Evolutionary conservation across 2,113 vertebrate genomes (phyloP), one percentile per base, ranked within the genome.

Genomic region (Cervus canadensis): DNA sequence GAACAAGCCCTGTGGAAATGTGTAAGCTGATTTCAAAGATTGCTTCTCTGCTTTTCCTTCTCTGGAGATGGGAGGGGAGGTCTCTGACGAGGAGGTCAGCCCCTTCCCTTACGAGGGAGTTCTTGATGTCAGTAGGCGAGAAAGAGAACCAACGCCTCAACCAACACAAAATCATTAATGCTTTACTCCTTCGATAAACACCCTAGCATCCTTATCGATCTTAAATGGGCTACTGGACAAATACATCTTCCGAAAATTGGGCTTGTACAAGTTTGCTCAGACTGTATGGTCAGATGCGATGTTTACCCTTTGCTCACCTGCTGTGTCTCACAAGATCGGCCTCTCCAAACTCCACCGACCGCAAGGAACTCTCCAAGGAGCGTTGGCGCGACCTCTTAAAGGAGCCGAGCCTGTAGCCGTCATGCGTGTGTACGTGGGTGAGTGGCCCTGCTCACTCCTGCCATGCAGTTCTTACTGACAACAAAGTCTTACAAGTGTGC

Each of bases 101-200:
- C n/a, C 52, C 43, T n/a, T 23, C 56, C 59, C 78, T 59, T 88
- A 88, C 25, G 17, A 94, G 40, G 36, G 45, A 78, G 8, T 3
- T 13, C 13, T 43, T 94, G 28, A 6, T 6, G 26, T 88, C 81
- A 64, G 62, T 45, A 57, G 33, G 8, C 85, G 26, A 86, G 23
- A 93, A 56, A 87, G 57, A 84, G 96, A 94, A 71, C 52, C 56
- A 88, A 79, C 1, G 0, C 85, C 54, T 83, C 48, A 33, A 52
- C 92, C 79, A 88, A 96, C 56, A 86, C 78, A 89, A 95, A 81
- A 85, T 91, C 87, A 52, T 83, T 83, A 85, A 89, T 62, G 52
- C 59, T 94, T 97, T 64, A 88, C 67, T 87, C 14, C 59, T 67
- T 40, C 59, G 15, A 57, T 45, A 95, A 95, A 95, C 76, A 87